Evolutionary conservation across 2,113 vertebrate species (phyloP).

Genomic region (Pithys albifrons): DNA sequence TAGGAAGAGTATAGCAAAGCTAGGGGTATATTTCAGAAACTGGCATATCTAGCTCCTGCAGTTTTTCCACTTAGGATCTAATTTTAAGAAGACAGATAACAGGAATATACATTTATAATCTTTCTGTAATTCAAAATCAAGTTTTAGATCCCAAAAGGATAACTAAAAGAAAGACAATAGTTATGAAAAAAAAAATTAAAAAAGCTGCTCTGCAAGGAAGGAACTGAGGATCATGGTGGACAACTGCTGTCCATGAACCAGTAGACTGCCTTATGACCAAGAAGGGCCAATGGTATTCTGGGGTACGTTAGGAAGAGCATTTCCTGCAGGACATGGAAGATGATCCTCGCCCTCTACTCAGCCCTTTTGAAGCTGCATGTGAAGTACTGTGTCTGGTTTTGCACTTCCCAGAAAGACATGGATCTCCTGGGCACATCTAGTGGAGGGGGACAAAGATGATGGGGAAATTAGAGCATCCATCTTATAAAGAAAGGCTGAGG

Average conservation of each 20-base stretch:
- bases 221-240: background rate
- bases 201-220: background rate
- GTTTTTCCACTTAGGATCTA: background rate
- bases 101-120: background rate
- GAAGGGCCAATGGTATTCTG: background rate
- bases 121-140: background rate
- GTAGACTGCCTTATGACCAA: rapidly evolving
- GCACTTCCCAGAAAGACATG: background rate
- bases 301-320: background rate
- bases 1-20: background rate
- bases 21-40: background rate
- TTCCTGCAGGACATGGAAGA: rapidly evolving
- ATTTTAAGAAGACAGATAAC: background rate
- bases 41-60: background rate
- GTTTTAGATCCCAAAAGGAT: background rate
- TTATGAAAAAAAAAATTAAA: background rate
- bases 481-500: background rate
- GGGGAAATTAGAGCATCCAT: background rate
- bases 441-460: background rate
- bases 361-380: background rate
- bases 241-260: background rate
- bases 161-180: background rate
- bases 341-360: background rate
- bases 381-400: background rate
- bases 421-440: background rate